phyloP scores from a whole-genome alignment of 2,797 vertebrate species.

The Typhlichthys subterraneus region DNA sequence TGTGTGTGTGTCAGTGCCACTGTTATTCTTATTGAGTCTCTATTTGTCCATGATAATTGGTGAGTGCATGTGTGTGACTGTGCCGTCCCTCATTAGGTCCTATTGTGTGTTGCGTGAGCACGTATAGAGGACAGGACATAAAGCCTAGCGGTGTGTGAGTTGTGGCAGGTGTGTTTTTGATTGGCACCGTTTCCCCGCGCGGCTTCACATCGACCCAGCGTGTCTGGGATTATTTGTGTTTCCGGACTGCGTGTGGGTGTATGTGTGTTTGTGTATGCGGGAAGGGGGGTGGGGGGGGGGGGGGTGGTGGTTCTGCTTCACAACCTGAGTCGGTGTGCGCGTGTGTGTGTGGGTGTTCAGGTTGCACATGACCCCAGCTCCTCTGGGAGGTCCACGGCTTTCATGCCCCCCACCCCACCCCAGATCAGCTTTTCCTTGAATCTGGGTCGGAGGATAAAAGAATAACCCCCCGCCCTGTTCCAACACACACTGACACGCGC shows the following conservation, averaged over 20 bases:
- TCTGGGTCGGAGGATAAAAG: constrained; percentile 78
- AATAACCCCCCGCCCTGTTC: constrained; percentile 48
- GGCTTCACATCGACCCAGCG: no score
- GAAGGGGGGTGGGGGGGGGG: no score
- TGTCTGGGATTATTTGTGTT: neutral
- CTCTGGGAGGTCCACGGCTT: constrained; percentile 73
- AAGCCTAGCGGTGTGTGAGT: constrained; percentile 16
- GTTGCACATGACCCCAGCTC: constrained; percentile 67
- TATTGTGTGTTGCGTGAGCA: constrained; percentile 11
- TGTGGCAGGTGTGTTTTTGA: constrained; percentile 37
- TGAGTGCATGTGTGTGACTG: constrained; percentile 19
- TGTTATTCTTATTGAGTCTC: no score
- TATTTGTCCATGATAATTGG: constrained; percentile 15
- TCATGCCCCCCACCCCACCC: constrained; percentile 59
- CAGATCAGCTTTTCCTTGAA: constrained; percentile 67
- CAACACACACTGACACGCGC: constrained; percentile 41
- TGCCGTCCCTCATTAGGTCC: constrained; percentile 26
- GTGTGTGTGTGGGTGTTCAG: constrained; percentile 55
- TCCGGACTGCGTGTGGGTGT: constrained; percentile 18
- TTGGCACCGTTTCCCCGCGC: no score
- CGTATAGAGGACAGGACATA: neutral
- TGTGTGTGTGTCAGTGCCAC: no score
- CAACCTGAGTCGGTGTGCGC: constrained; percentile 32
- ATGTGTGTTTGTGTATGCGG: neutral
- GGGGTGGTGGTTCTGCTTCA: constrained; percentile 15